Conservation (phyloP, 1,140 invertebrate species). For the Plodia interpunctella region DNA sequence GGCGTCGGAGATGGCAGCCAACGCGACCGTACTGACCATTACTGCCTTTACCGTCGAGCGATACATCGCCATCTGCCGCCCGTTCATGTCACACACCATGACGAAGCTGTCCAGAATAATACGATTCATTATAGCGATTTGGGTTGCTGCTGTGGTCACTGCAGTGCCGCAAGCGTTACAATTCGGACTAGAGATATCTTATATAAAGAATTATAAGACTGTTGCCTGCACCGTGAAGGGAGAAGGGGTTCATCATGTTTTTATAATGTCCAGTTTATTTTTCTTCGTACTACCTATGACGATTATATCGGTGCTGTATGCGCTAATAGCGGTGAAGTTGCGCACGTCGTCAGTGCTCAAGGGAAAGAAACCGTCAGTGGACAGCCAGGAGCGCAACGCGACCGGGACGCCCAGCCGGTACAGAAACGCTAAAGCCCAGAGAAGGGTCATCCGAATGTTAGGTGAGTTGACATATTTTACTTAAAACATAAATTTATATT, state of each 20-base stretch:
- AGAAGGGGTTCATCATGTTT: conserved; percentile 79
- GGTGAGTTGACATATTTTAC: conserved; percentile 70
- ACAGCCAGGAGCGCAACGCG: conserved; percentile 48
- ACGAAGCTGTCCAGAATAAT: conserved; percentile 86
- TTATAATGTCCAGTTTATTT: conserved; percentile 84
- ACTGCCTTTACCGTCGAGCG: conserved; percentile 96
- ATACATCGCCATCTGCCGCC: conserved; percentile 96
- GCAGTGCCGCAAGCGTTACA: conserved; percentile 90
- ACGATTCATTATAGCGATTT: conserved; percentile 83
- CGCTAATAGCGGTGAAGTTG: conserved; percentile 83
- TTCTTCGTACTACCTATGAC: conserved; percentile 89
- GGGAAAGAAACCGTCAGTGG: conserved; percentile 53
- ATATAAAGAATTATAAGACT: conserved; percentile 62
- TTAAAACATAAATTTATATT: neutral
- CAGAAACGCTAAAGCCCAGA: conserved; percentile 77
- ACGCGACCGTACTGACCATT: conserved; percentile 95
- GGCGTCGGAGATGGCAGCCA: conserved; percentile 89
- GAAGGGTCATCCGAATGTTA: conserved; percentile 81
- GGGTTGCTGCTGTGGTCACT: conserved; percentile 83
- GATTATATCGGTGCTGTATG: conserved; percentile 84
- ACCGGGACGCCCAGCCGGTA: conserved; percentile 54
- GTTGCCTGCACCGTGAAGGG: conserved; percentile 78
- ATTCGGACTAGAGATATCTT: conserved; percentile 81
- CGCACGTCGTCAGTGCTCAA: conserved; percentile 72
- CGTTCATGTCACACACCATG: conserved; percentile 91